Percentiles rank a stretch among this genome's conserved stretches.
phyloP scores from a whole-genome alignment of 2,888 invertebrate genomes.

The Lydus trimaculatus region DNA sequence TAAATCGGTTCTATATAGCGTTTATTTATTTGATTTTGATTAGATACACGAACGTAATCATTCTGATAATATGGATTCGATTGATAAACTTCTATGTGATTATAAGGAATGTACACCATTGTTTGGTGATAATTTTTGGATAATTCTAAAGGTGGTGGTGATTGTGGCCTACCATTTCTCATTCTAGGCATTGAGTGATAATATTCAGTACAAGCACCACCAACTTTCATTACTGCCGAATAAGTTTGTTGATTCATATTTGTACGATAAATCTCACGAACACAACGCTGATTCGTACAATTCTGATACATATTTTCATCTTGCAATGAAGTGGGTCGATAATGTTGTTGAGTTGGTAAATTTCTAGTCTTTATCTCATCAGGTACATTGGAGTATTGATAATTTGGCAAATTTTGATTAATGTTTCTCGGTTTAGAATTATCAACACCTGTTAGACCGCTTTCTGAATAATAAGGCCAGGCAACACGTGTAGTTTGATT shows the following conservation, averaged over 20 bases:
- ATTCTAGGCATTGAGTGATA: slow-evolving; percentile 53
- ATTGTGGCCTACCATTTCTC: slow-evolving; percentile 68
- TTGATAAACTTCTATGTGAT: slow-evolving; percentile 58
- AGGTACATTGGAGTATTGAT: slow-evolving; percentile 45
- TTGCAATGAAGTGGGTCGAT: slow-evolving; percentile 54
- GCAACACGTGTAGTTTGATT: slow-evolving; percentile 60
- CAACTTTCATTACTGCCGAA: slow-evolving; percentile 52
- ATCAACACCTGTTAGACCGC: slow-evolving; percentile 57
- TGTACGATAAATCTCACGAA: slow-evolving; percentile 41
- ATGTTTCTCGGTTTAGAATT: slow-evolving; percentile 49
- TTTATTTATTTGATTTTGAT: slow-evolving; percentile 59
- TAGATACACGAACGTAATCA: slow-evolving; percentile 53
- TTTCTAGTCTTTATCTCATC: slow-evolving; percentile 47
- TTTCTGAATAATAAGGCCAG: slow-evolving; percentile 74
- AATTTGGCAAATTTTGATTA: slow-evolving; percentile 48
- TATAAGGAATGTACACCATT: slow-evolving; percentile 74
- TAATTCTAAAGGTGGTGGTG: slow-evolving; percentile 71
- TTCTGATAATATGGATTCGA: slow-evolving; percentile 52
- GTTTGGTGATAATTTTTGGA: slow-evolving; percentile 72
- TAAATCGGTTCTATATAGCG: slow-evolving; percentile 57
- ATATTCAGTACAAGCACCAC: slow-evolving; percentile 51
- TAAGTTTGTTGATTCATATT: slow-evolving; percentile 50
- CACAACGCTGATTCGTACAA: slow-evolving; percentile 59
- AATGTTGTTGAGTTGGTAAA: slow-evolving; percentile 42
- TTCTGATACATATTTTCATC: slow-evolving; percentile 63